Conservation (phyloP, 2,113 vertebrate species). For the Forbesichthys papilliferus region DNA sequence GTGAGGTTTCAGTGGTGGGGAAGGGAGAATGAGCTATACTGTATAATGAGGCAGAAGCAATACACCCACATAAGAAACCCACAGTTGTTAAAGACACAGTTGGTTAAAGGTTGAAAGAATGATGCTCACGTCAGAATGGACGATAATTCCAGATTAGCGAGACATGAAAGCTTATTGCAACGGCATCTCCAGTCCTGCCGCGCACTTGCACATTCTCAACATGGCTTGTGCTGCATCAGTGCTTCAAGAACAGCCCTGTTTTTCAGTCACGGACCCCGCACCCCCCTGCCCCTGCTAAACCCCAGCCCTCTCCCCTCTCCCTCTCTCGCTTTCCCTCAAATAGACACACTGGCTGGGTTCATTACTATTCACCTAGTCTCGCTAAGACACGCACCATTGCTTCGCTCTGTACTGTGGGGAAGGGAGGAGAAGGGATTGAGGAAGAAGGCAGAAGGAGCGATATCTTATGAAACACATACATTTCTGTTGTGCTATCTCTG, state of each 20-base stretch:
- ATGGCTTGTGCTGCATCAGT: slow-evolving; percentile 70
- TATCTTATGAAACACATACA: slow-evolving; percentile 53
- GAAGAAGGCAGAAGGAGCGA: slow-evolving; percentile 29
- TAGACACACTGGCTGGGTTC: slow-evolving; percentile 76
- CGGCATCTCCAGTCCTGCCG: slow-evolving; percentile 51
- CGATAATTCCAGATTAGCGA: slow-evolving; percentile 36
- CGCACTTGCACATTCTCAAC: slow-evolving; percentile 42
- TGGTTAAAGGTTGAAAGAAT: slow-evolving; percentile 39
- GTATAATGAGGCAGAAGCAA: slow-evolving; percentile 46
- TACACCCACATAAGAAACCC: slow-evolving; percentile 11
- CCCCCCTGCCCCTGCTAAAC: slow-evolving; percentile 29
- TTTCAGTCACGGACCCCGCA: slow-evolving; percentile 44
- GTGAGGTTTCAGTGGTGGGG: slow-evolving; percentile 1
- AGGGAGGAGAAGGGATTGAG: not conserved
- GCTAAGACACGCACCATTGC: slow-evolving; percentile 71
- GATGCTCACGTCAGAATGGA: slow-evolving; percentile 26
- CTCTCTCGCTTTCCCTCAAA: slow-evolving; percentile 65
- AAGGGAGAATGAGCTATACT: slow-evolving; percentile 38
- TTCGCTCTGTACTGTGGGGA: slow-evolving; percentile 57
- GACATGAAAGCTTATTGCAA: slow-evolving; percentile 10
- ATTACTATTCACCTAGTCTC: slow-evolving; percentile 81
- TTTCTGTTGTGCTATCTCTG: slow-evolving; percentile 48
- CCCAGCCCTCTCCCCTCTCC: slow-evolving; percentile 50
- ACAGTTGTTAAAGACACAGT: slow-evolving; percentile 27
- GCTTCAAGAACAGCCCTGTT: slow-evolving; percentile 59